Conservation (phyloP, 2,113 vertebrate genomes). For the Microcebus jonahi region DNA sequence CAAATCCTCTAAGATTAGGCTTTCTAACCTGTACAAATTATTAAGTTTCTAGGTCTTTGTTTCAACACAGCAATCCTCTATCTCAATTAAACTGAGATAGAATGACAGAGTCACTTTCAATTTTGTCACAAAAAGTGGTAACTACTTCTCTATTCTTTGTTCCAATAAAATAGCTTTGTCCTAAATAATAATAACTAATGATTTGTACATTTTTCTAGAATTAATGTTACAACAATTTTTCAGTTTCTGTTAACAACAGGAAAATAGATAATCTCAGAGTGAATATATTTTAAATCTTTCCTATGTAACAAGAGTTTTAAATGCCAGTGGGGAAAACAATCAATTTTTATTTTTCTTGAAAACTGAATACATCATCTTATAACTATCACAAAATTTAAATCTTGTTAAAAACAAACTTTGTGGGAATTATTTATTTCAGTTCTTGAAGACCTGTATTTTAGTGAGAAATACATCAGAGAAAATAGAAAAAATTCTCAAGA, state of each 20-base stretch:
- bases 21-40: not conserved
- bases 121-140: not conserved
- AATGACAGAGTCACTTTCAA: not conserved
- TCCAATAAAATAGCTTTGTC: conserved; percentile 6
- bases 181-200: conserved; percentile 2
- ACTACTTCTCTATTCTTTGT: not conserved
- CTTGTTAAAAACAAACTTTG: conserved; percentile 13
- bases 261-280: not conserved
- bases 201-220: conserved; percentile 37
- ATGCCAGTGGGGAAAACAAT: conserved; percentile 22
- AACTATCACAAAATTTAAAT: conserved; percentile 59
- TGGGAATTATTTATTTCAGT: conserved; percentile 50
- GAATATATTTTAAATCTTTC: conserved; percentile 37
- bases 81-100: not conserved
- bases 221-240: not conserved
- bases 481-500: conserved; percentile 54
- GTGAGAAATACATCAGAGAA: conserved; percentile 42
- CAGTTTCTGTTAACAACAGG: conserved; percentile 33
- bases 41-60: not conserved
- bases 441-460: conserved; percentile 10
- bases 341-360: conserved; percentile 50
- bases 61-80: not conserved
- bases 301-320: conserved; percentile 7
- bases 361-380: not conserved
- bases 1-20: not conserved